Evolutionary conservation across 2,888 invertebrate genomes (phyloP).

Genomic region (Ichneumoninae sp.): DNA sequence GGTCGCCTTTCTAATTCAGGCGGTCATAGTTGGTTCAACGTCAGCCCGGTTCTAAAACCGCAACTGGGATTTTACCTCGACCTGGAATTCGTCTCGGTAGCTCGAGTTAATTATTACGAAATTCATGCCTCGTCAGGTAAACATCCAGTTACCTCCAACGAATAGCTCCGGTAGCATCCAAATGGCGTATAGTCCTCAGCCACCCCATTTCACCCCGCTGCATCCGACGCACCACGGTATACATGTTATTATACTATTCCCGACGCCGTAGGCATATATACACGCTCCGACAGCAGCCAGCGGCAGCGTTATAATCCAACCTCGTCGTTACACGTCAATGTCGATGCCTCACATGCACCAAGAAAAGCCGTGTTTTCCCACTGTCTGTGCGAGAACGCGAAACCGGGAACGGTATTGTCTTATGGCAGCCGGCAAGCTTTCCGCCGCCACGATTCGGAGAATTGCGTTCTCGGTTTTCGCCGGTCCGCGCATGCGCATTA

Average conservation of each 20-base stretch:
- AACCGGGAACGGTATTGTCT: slow-evolving; percentile 2
- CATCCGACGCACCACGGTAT: no score
- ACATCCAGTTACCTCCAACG: no score
- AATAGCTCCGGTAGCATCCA: no score
- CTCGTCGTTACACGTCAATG: slow-evolving; percentile 30
- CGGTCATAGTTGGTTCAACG: no score
- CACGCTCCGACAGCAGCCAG: slow-evolving; percentile 27
- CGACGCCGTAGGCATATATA: background rate
- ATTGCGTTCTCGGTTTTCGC: background rate
- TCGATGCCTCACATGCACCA: slow-evolving; percentile 9
- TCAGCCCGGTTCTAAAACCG: no score
- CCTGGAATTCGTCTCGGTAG: no score
- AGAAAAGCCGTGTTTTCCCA: slow-evolving; percentile 4
- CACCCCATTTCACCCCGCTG: no score
- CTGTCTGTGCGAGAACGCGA: background rate
- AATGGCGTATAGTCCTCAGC: no score
- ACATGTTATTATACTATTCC: slow-evolving; percentile 2
- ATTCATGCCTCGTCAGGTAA: no score
- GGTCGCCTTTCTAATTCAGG: no score
- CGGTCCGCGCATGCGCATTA: background rate
- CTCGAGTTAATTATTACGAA: no score
- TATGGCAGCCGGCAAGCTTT: slow-evolving; percentile 11
- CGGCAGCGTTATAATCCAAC: slow-evolving; percentile 41
- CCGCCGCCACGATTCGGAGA: background rate
- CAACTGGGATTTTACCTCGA: no score